Percentiles rank a stretch among this genome's conserved stretches.
Evolutionary conservation across 2,797 vertebrate species (phyloP).

Genomic region (Anableps anableps): DNA sequence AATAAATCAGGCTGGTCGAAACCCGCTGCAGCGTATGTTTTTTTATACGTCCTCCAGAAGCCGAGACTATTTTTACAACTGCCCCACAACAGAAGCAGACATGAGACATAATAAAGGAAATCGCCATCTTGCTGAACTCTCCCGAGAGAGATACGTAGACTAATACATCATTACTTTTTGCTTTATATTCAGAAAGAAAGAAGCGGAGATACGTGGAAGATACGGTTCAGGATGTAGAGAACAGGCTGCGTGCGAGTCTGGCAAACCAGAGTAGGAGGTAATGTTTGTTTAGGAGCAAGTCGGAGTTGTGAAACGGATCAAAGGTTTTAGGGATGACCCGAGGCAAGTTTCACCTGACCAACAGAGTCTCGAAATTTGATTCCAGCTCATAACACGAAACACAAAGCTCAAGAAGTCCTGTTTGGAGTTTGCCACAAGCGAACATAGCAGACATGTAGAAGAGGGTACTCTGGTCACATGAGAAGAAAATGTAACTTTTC

Average conservation of each 20-base stretch:
- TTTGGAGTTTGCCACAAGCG: not conserved
- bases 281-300: slow-evolving; percentile 47
- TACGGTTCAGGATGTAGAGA: slow-evolving; percentile 47
- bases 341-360: not conserved
- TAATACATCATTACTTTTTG: slow-evolving; percentile 78
- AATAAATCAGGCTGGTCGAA: slow-evolving; percentile 77
- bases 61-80: slow-evolving; percentile 82
- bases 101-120: slow-evolving; percentile 84
- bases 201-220: slow-evolving; percentile 69
- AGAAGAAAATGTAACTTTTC: no score
- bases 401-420: not conserved
- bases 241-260: slow-evolving; percentile 31
- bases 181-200: slow-evolving; percentile 76
- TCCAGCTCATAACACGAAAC: not conserved
- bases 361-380: not conserved
- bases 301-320: slow-evolving; percentile 13
- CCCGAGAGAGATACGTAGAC: slow-evolving; percentile 71
- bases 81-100: slow-evolving; percentile 78
- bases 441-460: not conserved
- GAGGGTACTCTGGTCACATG: not conserved
- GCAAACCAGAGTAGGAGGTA: slow-evolving; percentile 11
- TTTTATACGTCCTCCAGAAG: slow-evolving; percentile 76
- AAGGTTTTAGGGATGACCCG: slow-evolving; percentile 22
- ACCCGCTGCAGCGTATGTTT: slow-evolving; percentile 55
- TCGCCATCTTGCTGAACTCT: slow-evolving; percentile 73